A percentile compares a stretch with the other conserved stretches of the same genome.
Evolutionary conservation across 2,888 invertebrate genomes (phyloP).

Genomic region (Drosophila affinis): DNA sequence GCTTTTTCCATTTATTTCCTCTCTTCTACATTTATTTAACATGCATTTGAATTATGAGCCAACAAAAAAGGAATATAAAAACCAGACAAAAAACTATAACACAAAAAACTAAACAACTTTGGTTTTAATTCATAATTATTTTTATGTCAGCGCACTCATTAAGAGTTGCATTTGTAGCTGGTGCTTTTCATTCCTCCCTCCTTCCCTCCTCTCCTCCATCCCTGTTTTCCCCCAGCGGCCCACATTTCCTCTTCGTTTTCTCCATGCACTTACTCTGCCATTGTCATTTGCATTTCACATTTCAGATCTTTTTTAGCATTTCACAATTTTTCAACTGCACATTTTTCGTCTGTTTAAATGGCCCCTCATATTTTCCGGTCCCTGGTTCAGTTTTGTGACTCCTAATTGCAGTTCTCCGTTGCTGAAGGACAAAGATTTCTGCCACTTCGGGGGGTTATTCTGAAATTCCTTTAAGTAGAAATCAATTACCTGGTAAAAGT

Average conservation of each 20-base stretch:
- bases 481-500: not conserved
- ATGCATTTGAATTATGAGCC: slow-evolving; percentile 75
- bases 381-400: slow-evolving; percentile 57
- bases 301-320: slow-evolving; percentile 44
- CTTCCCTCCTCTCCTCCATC: not conserved
- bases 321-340: slow-evolving; percentile 43
- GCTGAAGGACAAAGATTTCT: slow-evolving; percentile 11
- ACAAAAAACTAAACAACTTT: slow-evolving; percentile 58
- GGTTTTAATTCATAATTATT: slow-evolving; percentile 77
- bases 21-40: slow-evolving; percentile 43
- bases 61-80: slow-evolving; percentile 19
- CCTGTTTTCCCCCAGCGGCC: not conserved
- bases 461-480: not conserved
- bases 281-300: slow-evolving; percentile 66
- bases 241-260: slow-evolving; percentile 14
- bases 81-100: slow-evolving; percentile 25
- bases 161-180: slow-evolving; percentile 50
- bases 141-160: slow-evolving; percentile 77
- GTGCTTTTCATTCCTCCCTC: slow-evolving; percentile 21
- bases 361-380: slow-evolving; percentile 46
- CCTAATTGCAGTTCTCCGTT: slow-evolving; percentile 46
- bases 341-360: slow-evolving; percentile 53
- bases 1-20: slow-evolving; percentile 46
- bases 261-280: slow-evolving; percentile 35
- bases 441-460: not conserved